A percentile compares a stretch with the other conserved stretches of the same genome.
These are phyloP conservation scores for Circaetus cinerascens DNA, from an alignment of 2,113 vertebrate species.

Conservation along the genomic window DNA sequence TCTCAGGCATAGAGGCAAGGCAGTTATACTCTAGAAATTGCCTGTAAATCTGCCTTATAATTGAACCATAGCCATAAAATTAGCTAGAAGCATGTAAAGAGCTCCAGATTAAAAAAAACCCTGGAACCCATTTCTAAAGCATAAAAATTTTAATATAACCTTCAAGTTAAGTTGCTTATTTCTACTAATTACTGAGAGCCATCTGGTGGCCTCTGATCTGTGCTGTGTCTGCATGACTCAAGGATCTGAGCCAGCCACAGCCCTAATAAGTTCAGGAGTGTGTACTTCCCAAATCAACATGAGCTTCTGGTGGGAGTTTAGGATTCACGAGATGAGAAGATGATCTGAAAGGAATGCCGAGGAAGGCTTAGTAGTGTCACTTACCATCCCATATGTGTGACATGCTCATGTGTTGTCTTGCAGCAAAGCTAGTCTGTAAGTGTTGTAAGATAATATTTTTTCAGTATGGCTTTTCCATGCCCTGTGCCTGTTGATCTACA, in stretches of 20 bases:
- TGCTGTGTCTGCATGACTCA: neutral
- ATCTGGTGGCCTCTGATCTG: conserved; percentile 1
- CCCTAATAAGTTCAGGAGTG: neutral
- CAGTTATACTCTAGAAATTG: neutral
- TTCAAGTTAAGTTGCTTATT: neutral
- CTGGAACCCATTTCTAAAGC: neutral
- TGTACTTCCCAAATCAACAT: neutral
- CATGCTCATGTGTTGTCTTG: neutral
- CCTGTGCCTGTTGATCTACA: neutral
- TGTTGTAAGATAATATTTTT: neutral
- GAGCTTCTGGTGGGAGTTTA: neutral
- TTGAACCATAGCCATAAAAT: neutral
- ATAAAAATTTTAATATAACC: neutral
- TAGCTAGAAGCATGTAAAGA: neutral
- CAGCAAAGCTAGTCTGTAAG: neutral
- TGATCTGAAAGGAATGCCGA: neutral
- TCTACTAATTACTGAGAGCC: conserved; percentile 25
- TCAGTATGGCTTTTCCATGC: neutral
- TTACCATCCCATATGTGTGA: neutral
- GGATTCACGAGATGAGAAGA: neutral
- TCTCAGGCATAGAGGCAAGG: neutral
- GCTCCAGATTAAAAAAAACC: neutral
- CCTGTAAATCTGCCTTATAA: neutral
- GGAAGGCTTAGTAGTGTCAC: neutral
- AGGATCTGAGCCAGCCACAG: neutral